Evolutionary conservation across 2,888 invertebrate genomes (phyloP), one percentile per base, ranked within the genome.

Genomic region (Pherbina coryleti): DNA sequence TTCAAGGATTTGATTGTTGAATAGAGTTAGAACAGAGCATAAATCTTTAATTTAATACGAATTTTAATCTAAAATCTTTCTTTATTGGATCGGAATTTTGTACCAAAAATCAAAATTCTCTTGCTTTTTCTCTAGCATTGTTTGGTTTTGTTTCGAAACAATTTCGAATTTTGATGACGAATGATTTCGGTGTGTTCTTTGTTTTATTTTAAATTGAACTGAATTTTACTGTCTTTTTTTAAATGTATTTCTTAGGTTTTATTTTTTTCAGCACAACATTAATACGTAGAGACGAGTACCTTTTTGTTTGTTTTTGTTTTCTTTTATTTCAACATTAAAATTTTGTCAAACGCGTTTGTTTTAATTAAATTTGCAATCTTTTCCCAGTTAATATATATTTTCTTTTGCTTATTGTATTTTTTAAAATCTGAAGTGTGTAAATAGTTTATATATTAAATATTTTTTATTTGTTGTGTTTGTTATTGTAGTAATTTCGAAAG

Each of bases 401-500:
- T 75, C 25, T 51, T 25, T 14, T 22, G 53, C 22, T 44, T 57
- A 69, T 57, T 75, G 57, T 49, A 57, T 25, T 19, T 55, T 37
- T 67, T 57, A 57, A 75, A 75, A 75, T 69, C 31, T 69, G 11
- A 75, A 69, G 60, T 67, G 37, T 69, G 75, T 75, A 69, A 69
- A 69, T 60, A 69, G 67, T 60, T 53, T 14, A 51, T 34, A 66
- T 55, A 62, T 28, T 22, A 25, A n/a, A 55, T 66, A 66, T 57
- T 22, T 25, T 69, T 28, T 67, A 49, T n/a, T 55, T 69, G 69
- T 69, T 31, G 14, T 57, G 25, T 7, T 57, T 72, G 34, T 34
- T 57, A 17, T 72, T 55, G 34, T 60, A 69, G 37, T 60, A 70
- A 66, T 57, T 51, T 78, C 55, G 75, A 78, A 78, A 78, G 71